Evolutionary conservation across 2,888 invertebrate genomes (phyloP).

Genomic region (Omphaloscelis lunosa): DNA sequence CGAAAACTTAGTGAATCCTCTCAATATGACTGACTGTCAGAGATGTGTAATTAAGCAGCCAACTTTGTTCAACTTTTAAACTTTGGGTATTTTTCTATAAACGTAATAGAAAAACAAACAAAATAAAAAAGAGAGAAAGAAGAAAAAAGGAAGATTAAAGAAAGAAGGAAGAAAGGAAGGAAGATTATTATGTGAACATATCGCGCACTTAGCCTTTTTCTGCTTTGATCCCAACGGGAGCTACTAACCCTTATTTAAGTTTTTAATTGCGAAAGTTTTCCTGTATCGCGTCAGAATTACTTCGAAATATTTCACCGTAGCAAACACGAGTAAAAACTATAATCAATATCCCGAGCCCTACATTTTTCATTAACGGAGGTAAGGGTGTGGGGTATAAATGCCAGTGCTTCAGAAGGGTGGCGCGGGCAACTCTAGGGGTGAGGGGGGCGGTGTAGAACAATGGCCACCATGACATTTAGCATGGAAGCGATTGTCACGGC

Average conservation of each 20-base stretch:
- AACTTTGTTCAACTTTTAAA: conserved; percentile 8
- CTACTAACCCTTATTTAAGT: conserved; percentile 46
- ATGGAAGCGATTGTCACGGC: conserved; percentile 90
- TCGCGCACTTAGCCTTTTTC: conserved; percentile 14
- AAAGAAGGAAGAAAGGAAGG: too few species aligned
- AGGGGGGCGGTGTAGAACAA: conserved; percentile 83
- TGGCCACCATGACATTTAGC: conserved; percentile 90
- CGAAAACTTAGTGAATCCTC: conserved; percentile 17
- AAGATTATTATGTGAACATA: conserved; percentile 1
- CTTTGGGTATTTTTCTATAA: neutral
- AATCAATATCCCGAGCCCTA: conserved; percentile 81
- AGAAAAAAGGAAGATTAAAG: too few species aligned
- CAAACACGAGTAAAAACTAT: conserved; percentile 68
- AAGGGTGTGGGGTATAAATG: conserved; percentile 85
- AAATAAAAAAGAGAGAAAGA: neutral
- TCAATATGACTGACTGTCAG: conserved; percentile 1
- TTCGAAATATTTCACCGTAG: conserved; percentile 57
- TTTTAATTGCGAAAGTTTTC: conserved; percentile 61
- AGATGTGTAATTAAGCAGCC: neutral
- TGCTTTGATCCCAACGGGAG: conserved; percentile 37
- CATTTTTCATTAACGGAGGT: conserved; percentile 84
- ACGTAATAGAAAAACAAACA: neutral
- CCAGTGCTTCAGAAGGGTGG: conserved; percentile 83
- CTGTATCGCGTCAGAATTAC: conserved; percentile 46
- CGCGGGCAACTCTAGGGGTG: conserved; percentile 70